A percentile compares a stretch with the other conserved stretches of the same genome.
These are phyloP conservation scores for Craniophora ligustri DNA, from an alignment of 2,888 invertebrate species.

Conservation along the genomic window DNA sequence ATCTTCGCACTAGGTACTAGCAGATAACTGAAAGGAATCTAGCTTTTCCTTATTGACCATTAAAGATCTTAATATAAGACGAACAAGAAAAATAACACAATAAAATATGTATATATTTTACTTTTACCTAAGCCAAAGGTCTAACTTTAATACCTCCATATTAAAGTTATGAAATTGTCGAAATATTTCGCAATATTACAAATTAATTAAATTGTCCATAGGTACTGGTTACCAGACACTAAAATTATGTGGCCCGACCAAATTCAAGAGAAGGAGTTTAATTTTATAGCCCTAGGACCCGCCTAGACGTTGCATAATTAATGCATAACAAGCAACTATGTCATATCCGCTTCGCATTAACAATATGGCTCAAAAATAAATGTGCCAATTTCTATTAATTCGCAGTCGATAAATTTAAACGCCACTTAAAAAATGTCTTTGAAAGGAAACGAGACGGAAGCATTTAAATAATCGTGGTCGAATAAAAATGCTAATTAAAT, in stretches of 20 bases:
- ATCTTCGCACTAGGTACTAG: too few relatives aligned
- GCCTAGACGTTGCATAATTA: background rate
- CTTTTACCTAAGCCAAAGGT: too few relatives aligned
- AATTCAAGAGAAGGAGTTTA: slow-evolving; percentile 3
- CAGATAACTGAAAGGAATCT: too few relatives aligned
- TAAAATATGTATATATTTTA: too few relatives aligned
- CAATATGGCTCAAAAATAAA: slow-evolving; percentile 14
- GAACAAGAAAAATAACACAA: too few relatives aligned
- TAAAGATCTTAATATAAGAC: too few relatives aligned
- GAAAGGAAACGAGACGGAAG: slow-evolving; percentile 30
- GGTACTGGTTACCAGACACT: slow-evolving; percentile 12
- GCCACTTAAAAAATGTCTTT: slow-evolving; percentile 1
- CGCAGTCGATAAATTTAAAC: slow-evolving; percentile 15
- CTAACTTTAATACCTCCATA: too few relatives aligned
- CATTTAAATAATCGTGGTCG: slow-evolving; percentile 13
- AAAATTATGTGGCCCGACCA: background rate
- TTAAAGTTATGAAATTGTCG: too few relatives aligned
- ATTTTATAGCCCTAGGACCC: background rate
- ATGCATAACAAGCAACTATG: background rate
- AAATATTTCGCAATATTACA: background rate
- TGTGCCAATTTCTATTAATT: slow-evolving; percentile 28
- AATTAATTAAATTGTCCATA: slow-evolving; percentile 37
- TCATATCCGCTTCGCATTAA: slow-evolving; percentile 1
- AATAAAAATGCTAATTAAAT: slow-evolving; percentile 30
- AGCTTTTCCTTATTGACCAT: too few relatives aligned